Evolutionary conservation across 2,113 vertebrate genomes (phyloP).

Genomic region (Otolemur garnettii): DNA sequence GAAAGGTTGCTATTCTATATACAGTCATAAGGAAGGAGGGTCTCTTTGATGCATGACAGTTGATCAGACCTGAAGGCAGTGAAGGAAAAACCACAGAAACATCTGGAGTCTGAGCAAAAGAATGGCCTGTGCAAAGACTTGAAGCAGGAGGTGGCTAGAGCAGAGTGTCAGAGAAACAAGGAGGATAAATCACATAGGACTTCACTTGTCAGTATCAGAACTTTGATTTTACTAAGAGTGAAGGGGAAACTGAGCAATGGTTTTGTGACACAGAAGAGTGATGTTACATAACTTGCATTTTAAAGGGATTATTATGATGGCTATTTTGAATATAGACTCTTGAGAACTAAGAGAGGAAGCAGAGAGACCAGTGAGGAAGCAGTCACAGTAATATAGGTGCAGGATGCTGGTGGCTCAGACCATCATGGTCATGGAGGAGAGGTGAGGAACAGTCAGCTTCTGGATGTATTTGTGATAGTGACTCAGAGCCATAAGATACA

Average conservation of each 20-base stretch:
- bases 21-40: neutral
- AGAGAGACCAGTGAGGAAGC: neutral
- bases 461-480: neutral
- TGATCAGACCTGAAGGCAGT: neutral
- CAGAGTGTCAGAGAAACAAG: neutral
- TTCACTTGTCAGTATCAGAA: neutral
- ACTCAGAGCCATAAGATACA: neutral
- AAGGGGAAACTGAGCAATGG: neutral
- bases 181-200: rapidly evolving
- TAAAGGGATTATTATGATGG: neutral
- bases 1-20: neutral
- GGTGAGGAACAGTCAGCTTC: neutral
- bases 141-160: neutral
- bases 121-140: neutral
- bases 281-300: neutral
- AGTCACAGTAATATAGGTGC: neutral
- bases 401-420: neutral
- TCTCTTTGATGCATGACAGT: neutral
- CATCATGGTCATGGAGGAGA: no score
- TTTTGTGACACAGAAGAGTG: neutral
- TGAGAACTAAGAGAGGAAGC: neutral
- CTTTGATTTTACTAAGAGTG: neutral
- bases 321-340: neutral
- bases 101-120: neutral
- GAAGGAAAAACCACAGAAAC: neutral